Evolutionary conservation across 2,888 invertebrate species (phyloP).

Genomic region (Melipona beecheii): DNA sequence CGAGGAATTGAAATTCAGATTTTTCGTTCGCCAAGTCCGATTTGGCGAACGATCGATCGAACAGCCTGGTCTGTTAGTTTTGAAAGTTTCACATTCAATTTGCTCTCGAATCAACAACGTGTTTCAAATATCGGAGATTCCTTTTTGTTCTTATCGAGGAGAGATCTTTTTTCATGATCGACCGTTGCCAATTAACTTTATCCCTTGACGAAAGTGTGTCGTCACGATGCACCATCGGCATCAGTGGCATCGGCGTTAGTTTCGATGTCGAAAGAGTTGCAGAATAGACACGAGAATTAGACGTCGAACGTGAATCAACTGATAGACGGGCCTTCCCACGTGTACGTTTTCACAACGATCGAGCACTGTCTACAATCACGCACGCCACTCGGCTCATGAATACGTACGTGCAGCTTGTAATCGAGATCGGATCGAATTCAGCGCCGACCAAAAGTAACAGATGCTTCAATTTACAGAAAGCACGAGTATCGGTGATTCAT

Average conservation of each 20-base stretch:
- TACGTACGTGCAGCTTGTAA: conserved; percentile 8
- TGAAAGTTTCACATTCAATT: background rate
- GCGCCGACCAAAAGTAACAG: conserved; percentile 20
- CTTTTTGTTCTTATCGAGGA: background rate
- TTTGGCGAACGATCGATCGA: background rate
- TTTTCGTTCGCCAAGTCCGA: background rate
- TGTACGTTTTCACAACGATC: conserved; percentile 31
- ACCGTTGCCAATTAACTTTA: conserved; percentile 15
- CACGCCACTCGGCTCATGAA: background rate
- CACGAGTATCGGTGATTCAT: conserved; percentile 43
- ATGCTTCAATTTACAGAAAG: conserved; percentile 25
- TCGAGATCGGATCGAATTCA: conserved; percentile 12
- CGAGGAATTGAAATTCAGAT: background rate
- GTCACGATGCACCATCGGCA: conserved; percentile 25
- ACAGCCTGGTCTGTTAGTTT: background rate
- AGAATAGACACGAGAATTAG: conserved; percentile 19
- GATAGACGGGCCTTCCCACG: conserved; percentile 33
- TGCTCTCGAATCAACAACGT: background rate
- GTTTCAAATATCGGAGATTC: background rate
- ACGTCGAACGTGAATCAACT: conserved; percentile 54
- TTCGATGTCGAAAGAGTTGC: conserved; percentile 36
- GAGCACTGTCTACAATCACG: conserved; percentile 48
- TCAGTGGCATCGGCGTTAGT: background rate
- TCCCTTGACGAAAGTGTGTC: conserved; percentile 9
- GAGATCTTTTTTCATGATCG: background rate